phyloP scores from a whole-genome alignment of 1,140 invertebrate species.

The Polypedilum vanderplanki region DNA sequence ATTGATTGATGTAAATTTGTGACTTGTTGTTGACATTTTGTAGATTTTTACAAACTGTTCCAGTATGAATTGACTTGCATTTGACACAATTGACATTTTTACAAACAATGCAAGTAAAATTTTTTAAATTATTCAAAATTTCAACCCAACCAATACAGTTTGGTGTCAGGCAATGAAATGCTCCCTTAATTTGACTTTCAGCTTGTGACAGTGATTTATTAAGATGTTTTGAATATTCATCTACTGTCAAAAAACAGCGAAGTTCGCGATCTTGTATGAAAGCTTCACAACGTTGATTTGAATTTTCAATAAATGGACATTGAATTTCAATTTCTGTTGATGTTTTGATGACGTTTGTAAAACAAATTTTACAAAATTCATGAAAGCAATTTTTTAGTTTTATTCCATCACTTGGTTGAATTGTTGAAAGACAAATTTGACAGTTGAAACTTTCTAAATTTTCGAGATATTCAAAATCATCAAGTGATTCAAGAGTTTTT shows the following conservation, averaged over 20 bases:
- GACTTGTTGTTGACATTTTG: not conserved
- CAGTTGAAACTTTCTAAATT: not conserved
- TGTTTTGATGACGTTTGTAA: not conserved
- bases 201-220: not conserved
- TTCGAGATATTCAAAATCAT: not conserved
- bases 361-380: not conserved
- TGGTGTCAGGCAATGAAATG: not conserved
- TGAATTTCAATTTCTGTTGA: not conserved
- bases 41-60: not conserved
- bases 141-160: not conserved
- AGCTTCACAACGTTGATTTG: not conserved
- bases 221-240: not conserved
- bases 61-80: not conserved
- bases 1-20: not conserved
- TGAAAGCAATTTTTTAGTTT: not conserved
- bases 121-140: not conserved
- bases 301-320: not conserved
- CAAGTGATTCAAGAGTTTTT: too few relatives aligned
- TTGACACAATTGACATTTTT: not conserved
- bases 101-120: not conserved
- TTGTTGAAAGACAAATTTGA: not conserved
- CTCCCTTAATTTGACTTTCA: not conserved
- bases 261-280: not conserved
- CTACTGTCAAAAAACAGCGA: not conserved
- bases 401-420: not conserved